phyloP scores from a whole-genome alignment of 2,888 invertebrate genomes.

The Tachystola acroxantha region DNA sequence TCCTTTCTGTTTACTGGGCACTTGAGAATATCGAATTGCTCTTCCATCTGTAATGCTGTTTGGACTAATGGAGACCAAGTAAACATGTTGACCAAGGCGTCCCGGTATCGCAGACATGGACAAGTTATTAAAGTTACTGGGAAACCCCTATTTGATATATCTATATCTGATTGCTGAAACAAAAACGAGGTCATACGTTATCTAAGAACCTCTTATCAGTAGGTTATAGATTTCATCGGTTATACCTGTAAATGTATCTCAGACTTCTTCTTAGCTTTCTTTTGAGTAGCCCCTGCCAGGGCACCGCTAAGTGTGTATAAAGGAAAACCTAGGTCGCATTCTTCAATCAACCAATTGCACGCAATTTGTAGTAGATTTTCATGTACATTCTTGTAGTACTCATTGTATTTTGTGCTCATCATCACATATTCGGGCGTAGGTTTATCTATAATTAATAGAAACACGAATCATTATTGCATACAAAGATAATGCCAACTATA shows the following conservation, averaged over 20 bases:
- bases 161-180: constrained; percentile 42
- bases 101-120: constrained; percentile 48
- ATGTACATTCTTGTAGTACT: constrained; percentile 54
- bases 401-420: constrained; percentile 54
- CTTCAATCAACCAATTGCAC: constrained; percentile 60
- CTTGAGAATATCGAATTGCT: constrained; percentile 41
- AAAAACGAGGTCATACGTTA: constrained; percentile 2
- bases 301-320: constrained; percentile 51
- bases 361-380: constrained; percentile 55
- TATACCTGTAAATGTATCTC: constrained; percentile 48
- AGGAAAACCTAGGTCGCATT: constrained; percentile 49
- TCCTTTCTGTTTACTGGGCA: constrained; percentile 40
- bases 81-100: constrained; percentile 49
- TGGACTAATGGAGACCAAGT: constrained; percentile 27
- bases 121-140: constrained; percentile 55
- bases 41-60: constrained; percentile 41
- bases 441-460: constrained; percentile 31
- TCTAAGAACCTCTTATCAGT: neutral
- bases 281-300: constrained; percentile 41
- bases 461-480: neutral
- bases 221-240: neutral
- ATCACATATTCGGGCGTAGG: constrained; percentile 41
- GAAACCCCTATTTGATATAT: constrained; percentile 50
- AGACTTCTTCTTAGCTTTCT: constrained; percentile 57
- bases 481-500: constrained; percentile 13